Percentiles rank a stretch among this genome's conserved stretches.
Evolutionary conservation across 1,140 invertebrate species (phyloP).

Genomic region (Propsilocerus akamusi): DNA sequence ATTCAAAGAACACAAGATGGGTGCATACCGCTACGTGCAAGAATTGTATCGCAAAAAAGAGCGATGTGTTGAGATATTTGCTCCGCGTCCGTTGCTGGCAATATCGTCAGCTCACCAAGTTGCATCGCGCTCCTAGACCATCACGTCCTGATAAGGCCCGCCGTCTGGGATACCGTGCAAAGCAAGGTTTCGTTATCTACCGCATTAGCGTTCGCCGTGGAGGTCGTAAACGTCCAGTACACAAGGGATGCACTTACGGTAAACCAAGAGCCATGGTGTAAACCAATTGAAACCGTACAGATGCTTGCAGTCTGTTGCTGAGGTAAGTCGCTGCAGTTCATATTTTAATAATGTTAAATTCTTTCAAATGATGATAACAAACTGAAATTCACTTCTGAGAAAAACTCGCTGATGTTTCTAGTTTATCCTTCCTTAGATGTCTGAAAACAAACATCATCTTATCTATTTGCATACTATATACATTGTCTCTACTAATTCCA

Average conservation of each 20-base stretch:
- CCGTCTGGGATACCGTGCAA: conserved; percentile 89
- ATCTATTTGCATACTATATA: no score
- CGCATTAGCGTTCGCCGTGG: conserved; percentile 95
- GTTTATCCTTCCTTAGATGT: conserved; percentile 23
- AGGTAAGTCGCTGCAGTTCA: conserved; percentile 40
- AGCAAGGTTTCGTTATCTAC: conserved; percentile 97
- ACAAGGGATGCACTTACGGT: conserved; percentile 96
- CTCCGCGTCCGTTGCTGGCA: conserved; percentile 95
- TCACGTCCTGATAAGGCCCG: conserved; percentile 98
- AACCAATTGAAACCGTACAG: conserved; percentile 93
- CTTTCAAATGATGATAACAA: conserved; percentile 11
- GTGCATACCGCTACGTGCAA: conserved; percentile 98
- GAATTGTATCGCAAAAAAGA: conserved; percentile 99
- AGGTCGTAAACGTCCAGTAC: conserved; percentile 93
- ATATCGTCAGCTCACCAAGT: conserved; percentile 86
- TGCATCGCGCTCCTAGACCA: conserved; percentile 86
- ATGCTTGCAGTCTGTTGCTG: conserved; percentile 90
- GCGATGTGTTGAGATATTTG: conserved; percentile 87
- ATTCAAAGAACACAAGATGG: conserved; percentile 45
- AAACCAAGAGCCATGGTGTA: conserved; percentile 97
- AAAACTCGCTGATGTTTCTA: conserved; percentile 16
- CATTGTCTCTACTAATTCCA: conserved; percentile 3
- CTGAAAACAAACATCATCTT: conserved; percentile 11
- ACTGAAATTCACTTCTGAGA: conserved; percentile 9
- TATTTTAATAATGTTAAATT: conserved; percentile 7